Percentiles rank a stretch among this genome's conserved stretches.
These are phyloP conservation scores for Microtus montanus DNA, from an alignment of 2,113 vertebrate genomes.

Conservation along the genomic window DNA sequence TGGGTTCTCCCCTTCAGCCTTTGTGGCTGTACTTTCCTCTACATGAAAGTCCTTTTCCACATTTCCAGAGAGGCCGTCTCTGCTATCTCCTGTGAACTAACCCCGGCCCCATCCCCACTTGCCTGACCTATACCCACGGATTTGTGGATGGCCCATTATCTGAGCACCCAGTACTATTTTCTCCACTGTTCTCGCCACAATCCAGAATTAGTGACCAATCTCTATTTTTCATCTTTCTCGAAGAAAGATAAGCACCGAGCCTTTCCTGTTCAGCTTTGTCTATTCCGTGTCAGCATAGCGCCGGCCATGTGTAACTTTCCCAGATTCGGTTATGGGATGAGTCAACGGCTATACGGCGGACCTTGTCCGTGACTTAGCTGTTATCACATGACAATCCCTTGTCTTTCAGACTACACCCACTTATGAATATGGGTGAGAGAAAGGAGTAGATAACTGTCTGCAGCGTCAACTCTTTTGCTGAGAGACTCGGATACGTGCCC, in stretches of 20 bases:
- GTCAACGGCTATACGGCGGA: background rate
- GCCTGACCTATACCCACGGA: background rate
- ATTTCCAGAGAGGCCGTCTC: background rate
- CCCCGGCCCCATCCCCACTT: background rate
- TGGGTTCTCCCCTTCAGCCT: background rate
- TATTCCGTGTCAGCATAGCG: background rate
- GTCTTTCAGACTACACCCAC: background rate
- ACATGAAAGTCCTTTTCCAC: background rate
- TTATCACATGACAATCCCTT: background rate
- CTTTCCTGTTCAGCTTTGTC: background rate
- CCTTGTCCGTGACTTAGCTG: background rate
- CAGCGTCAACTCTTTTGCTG: background rate
- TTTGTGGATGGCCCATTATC: background rate
- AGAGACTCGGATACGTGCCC: background rate
- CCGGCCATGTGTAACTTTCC: background rate
- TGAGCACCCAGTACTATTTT: background rate
- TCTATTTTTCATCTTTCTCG: background rate
- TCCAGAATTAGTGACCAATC: background rate
- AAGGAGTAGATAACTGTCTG: background rate
- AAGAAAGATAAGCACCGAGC: background rate
- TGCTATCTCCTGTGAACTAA: background rate
- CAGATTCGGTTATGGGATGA: background rate
- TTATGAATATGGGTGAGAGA: background rate
- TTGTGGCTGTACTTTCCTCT: background rate
- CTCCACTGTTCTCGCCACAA: background rate